A percentile compares a stretch with the other conserved stretches of the same genome.
Conservation (phyloP, 2,888 invertebrate genomes). For the Metopia argyrocephala region DNA sequence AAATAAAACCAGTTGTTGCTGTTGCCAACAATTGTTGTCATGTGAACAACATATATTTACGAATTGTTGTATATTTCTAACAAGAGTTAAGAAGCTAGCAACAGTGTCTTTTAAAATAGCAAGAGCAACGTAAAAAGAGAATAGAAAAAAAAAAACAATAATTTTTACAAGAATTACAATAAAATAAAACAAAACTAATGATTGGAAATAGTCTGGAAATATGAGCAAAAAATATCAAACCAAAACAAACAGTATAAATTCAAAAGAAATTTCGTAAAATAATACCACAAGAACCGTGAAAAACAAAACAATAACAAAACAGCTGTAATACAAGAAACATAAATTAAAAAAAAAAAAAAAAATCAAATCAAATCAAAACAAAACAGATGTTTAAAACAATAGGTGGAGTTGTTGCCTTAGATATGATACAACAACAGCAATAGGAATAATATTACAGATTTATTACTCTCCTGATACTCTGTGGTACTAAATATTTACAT, state of each 20-base stretch:
- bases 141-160: too few species aligned
- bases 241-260: constrained; percentile 35
- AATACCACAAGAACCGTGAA: background rate
- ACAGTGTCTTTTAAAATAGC: background rate
- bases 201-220: constrained; percentile 40
- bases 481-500: constrained; percentile 12
- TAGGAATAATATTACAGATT: background rate
- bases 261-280: constrained; percentile 2
- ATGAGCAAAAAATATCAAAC: constrained; percentile 3
- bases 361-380: constrained; percentile 7
- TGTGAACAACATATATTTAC: constrained; percentile 44
- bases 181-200: background rate
- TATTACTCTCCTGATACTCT: constrained; percentile 35
- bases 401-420: background rate
- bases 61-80: constrained; percentile 31
- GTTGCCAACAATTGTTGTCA: constrained; percentile 40
- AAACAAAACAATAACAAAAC: constrained; percentile 7
- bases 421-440: background rate
- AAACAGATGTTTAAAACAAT: background rate
- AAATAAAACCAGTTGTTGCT: constrained; percentile 40
- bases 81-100: background rate
- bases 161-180: too few species aligned
- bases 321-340: background rate
- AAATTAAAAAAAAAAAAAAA: background rate
- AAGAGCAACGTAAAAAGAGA: background rate